Conservation (phyloP, 2,888 invertebrate species). For the Rutpela maculata region DNA sequence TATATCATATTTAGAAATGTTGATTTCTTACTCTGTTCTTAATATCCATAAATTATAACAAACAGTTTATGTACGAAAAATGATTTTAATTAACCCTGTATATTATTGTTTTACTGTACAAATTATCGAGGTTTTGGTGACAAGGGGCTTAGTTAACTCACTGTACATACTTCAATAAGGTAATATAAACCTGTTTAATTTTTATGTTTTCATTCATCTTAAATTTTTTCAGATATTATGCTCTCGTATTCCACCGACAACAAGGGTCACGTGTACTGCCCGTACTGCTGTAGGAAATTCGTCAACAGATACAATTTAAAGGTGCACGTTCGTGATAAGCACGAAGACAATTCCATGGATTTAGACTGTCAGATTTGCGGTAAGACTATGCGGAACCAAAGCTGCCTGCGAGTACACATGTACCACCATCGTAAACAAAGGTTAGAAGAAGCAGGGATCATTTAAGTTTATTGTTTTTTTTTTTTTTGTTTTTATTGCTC, state of each 20-base stretch:
- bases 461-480: conserved; percentile 34
- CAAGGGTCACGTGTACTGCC: conserved; percentile 78
- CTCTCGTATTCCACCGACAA: conserved; percentile 67
- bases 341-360: conserved; percentile 81
- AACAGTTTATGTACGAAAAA: neutral
- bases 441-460: conserved; percentile 56
- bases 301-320: conserved; percentile 83
- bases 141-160: conserved; percentile 31
- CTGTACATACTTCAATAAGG: conserved; percentile 53
- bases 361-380: conserved; percentile 83
- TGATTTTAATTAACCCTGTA: neutral
- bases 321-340: conserved; percentile 84
- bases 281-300: conserved; percentile 79
- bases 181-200: conserved; percentile 52
- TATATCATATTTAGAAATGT: too few relatives aligned
- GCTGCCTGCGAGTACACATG: conserved; percentile 80
- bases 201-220: conserved; percentile 54
- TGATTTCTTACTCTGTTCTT: too few relatives aligned
- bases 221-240: conserved; percentile 65
- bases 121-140: conserved; percentile 38
- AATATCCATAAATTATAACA: too few relatives aligned
- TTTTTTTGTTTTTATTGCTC: conserved; percentile 50
- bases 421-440: conserved; percentile 80
- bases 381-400: conserved; percentile 80
- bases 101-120: conserved; percentile 14